phyloP scores from a whole-genome alignment of 2,797 vertebrate species.

The Eutrigla gurnardus region DNA sequence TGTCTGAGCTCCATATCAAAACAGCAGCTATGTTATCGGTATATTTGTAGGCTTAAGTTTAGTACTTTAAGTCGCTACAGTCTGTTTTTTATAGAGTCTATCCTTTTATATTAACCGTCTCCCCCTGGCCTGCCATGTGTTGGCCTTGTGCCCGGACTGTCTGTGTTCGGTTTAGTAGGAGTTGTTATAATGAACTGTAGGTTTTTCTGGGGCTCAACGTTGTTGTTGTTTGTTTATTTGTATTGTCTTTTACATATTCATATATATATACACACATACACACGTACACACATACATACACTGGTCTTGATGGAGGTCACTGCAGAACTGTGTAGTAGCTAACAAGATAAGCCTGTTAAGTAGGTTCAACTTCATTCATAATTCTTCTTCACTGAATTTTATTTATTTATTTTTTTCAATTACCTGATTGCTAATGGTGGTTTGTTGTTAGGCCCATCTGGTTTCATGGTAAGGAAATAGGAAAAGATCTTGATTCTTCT shows the following conservation, averaged over 20 bases:
- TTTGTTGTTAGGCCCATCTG: too few species aligned
- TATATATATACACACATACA: not conserved
- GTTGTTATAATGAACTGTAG: not conserved
- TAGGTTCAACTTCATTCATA: too few species aligned
- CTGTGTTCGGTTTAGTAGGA: not conserved
- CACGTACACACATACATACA: too few species aligned
- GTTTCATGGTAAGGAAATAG: too few species aligned
- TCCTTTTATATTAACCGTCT: not conserved
- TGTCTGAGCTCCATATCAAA: not conserved
- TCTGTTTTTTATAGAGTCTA: not conserved
- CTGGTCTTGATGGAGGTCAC: not conserved
- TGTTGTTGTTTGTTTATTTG: not conserved
- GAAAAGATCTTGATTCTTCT: too few species aligned
- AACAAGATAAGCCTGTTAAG: not conserved
- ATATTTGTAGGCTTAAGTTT: not conserved
- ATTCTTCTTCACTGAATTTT: too few species aligned
- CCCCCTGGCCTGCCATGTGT: not conserved
- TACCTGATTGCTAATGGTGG: too few species aligned
- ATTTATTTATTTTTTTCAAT: too few species aligned
- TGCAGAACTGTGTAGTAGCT: not conserved
- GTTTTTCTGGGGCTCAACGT: not conserved
- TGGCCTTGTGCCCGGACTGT: not conserved
- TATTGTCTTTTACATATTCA: not conserved
- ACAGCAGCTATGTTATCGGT: not conserved
- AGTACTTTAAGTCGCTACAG: fast-evolving